Evolutionary conservation across 2,797 vertebrate species (phyloP), one percentile per base, ranked within the genome.

Genomic region (Hypotaenidia philippensis): DNA sequence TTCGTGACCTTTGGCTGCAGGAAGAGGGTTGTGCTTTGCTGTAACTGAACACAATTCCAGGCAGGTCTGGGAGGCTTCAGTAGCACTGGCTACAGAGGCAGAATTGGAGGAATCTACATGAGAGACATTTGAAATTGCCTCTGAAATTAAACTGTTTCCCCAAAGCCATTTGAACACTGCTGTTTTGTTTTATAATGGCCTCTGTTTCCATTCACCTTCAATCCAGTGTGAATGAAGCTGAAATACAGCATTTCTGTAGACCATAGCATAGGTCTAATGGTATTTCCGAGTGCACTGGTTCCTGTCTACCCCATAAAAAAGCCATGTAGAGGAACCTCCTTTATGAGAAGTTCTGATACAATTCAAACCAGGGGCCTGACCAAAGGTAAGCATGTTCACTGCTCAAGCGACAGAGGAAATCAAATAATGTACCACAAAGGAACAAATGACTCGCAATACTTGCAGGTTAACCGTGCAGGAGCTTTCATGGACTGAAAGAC

Each of bases 101-200:
- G 52, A 57, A 9, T 19, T 5, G 5, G 22, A 0, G 2, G 15
- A 76, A 29, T 22, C 55, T 50, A 6, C 49, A 53, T 0, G 0
- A 83, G 22, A 61, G 16, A 60, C 0, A 1, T 61, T 77, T 89
- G 40, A 88, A 96, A 68, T 4, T 3, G 0, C 21, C 21, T 88
- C 13, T 70, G 66, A 70, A 87, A 64, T 57, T 25, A 31, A 86
- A 52, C 32, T 45, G 16, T 14, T 74, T 74, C 38, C 29, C 38
- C 15, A 71, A 81, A 85, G 19, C 6, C 8, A 1, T 20, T 52
- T 34, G 31, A 74, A 31, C 4, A 8, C 7, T 74, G 72, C 13
- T 1, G 1, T 63, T 78, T 77, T 40, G 5, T 27, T 79, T 55
- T 80, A 34, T 17, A 50, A 49, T 14, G 20, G 17, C 4, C 13